Evolutionary conservation across 2,797 vertebrate species (phyloP).

Genomic region (Notolepis coatsorum): DNA sequence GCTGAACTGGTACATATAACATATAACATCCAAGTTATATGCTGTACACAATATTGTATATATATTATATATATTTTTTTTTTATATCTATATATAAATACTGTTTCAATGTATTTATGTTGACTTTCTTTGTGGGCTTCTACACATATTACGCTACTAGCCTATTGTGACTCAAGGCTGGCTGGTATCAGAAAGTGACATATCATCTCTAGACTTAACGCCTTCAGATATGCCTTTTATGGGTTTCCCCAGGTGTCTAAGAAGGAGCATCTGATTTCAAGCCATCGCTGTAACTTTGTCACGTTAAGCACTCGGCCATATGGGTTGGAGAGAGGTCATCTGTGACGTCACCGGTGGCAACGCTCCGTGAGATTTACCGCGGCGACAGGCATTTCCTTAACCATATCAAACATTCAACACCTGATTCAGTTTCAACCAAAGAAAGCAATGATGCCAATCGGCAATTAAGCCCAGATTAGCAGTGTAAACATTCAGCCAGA

Average conservation of each 20-base stretch:
- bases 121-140: too few relatives aligned
- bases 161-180: background rate
- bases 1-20: too few relatives aligned
- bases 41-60: too few relatives aligned
- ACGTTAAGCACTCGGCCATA: slow-evolving; percentile 3
- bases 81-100: too few relatives aligned
- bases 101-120: too few relatives aligned
- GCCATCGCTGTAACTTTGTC: background rate
- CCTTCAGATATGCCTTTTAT: slow-evolving; percentile 13
- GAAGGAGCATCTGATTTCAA: slow-evolving; percentile 32
- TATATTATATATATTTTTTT: too few relatives aligned
- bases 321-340: background rate
- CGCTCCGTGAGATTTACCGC: slow-evolving; percentile 16
- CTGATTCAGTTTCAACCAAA: slow-evolving; percentile 60
- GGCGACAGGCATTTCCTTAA: slow-evolving; percentile 1
- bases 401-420: slow-evolving; percentile 58
- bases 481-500: slow-evolving; percentile 14
- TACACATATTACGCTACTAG: background rate
- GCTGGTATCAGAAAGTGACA: background rate
- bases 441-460: slow-evolving; percentile 4
- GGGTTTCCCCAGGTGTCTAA: slow-evolving; percentile 4
- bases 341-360: background rate
- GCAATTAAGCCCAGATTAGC: slow-evolving; percentile 29
- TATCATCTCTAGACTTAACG: background rate
- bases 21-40: too few relatives aligned